phyloP scores from a whole-genome alignment of 2,113 vertebrate genomes.

The Epinephelus lanceolatus region DNA sequence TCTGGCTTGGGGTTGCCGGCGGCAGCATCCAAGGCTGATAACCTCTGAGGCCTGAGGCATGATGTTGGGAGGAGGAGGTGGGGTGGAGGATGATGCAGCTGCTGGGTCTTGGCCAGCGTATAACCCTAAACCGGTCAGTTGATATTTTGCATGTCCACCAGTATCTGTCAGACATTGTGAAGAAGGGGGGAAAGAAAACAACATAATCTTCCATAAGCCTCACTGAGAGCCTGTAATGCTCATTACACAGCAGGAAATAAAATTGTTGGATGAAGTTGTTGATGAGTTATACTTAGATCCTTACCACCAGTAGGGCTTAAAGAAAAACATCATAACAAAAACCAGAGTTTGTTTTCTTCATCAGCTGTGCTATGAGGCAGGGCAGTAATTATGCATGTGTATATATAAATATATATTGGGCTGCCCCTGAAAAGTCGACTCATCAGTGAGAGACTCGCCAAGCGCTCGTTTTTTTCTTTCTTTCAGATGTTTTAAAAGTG shows the following conservation, averaged over 20 bases:
- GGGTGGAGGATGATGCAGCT: conserved; percentile 50
- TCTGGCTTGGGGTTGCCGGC: conserved; percentile 74
- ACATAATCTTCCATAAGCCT: background rate
- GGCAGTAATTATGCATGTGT: no score
- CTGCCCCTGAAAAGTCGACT: no score
- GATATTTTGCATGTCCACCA: conserved; percentile 54
- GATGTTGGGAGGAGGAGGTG: conserved; percentile 54
- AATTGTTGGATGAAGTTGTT: conserved; percentile 2
- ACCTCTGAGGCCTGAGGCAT: conserved; percentile 73
- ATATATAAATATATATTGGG: no score
- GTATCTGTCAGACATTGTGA: conserved; percentile 19
- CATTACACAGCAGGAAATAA: conserved; percentile 20
- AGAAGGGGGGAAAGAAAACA: background rate
- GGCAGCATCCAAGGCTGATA: conserved; percentile 73
- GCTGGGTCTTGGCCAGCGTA: conserved; percentile 40
- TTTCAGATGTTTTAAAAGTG: no score
- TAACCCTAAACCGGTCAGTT: conserved; percentile 47
- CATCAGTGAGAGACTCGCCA: no score
- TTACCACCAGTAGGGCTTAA: no score
- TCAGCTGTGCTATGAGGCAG: conserved; percentile 1
- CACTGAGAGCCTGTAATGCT: conserved; percentile 3
- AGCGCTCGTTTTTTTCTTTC: no score
- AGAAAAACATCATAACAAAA: background rate
- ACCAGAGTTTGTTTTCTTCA: background rate
- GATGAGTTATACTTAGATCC: background rate